Conservation (phyloP, 1,140 invertebrate species). For the Schlechtendalia chinensis region DNA sequence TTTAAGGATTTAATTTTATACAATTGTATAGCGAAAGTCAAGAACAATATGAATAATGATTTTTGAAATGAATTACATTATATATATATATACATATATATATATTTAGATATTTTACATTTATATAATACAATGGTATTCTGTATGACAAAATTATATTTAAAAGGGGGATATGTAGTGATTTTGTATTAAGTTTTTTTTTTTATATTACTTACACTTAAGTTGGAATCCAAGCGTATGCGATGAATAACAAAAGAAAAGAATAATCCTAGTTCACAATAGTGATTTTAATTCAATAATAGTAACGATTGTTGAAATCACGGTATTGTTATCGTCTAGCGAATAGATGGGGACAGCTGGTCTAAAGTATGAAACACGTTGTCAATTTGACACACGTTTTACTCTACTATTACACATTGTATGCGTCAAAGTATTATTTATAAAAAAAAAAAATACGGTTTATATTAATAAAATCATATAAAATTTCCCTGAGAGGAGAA, state of each 20-base stretch:
- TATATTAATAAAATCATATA: neutral
- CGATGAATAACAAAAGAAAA: neutral
- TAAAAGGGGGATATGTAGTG: neutral
- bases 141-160: no score
- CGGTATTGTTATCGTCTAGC: neutral
- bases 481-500: neutral
- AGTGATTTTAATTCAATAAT: conserved; percentile 1
- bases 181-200: neutral
- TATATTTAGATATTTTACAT: no score
- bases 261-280: neutral
- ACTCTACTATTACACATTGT: neutral
- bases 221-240: neutral
- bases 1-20: no score
- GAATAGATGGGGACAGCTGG: neutral
- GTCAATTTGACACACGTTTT: conserved; percentile 13
- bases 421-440: neutral
- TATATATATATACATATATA: no score
- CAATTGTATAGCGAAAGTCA: no score
- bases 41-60: no score
- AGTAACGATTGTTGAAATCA: conserved; percentile 16
- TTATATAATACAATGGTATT: no score
- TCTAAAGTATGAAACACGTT: conserved; percentile 15
- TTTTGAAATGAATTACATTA: no score
- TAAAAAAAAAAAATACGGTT: neutral
- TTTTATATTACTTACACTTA: neutral